These are phyloP conservation scores for Zaprionus africanus DNA, from an alignment of 1,140 invertebrate species.

Conservation along the genomic window DNA sequence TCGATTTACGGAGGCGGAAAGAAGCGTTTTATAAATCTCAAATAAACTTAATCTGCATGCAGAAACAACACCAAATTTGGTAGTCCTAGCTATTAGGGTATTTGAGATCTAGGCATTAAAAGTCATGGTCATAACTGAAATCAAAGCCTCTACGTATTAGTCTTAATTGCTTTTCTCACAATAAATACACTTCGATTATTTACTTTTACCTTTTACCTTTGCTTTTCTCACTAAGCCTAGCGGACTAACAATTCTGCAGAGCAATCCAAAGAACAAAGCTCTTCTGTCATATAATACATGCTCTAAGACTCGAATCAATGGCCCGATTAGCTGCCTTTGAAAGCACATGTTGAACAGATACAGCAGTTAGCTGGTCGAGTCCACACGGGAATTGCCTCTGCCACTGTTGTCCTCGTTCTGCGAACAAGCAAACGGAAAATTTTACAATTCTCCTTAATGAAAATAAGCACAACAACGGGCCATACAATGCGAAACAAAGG, in stretches of 20 bases:
- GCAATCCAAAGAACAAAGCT: background rate
- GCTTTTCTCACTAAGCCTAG: background rate
- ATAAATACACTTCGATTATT: background rate
- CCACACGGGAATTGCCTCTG: background rate
- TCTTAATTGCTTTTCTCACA: too few species aligned
- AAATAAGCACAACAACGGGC: conserved; percentile 24
- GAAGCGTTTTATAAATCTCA: too few species aligned
- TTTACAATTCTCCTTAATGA: conserved; percentile 20
- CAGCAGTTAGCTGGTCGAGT: conserved; percentile 2
- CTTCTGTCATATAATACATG: background rate
- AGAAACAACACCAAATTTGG: too few species aligned
- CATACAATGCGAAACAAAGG: conserved; percentile 24
- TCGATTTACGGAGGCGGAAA: too few species aligned
- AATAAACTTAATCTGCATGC: too few species aligned
- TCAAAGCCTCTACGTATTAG: too few species aligned
- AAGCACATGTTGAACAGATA: background rate
- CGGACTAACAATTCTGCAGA: background rate
- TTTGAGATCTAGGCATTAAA: too few species aligned
- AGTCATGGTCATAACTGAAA: too few species aligned
- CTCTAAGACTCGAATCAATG: background rate
- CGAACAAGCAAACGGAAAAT: conserved; percentile 16
- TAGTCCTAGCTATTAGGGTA: too few species aligned
- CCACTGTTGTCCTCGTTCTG: conserved; percentile 11
- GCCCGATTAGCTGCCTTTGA: conserved; percentile 6
- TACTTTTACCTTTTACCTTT: background rate